phyloP scores from a whole-genome alignment of 1,140 invertebrate genomes.

The Neodiprion pinetum region DNA sequence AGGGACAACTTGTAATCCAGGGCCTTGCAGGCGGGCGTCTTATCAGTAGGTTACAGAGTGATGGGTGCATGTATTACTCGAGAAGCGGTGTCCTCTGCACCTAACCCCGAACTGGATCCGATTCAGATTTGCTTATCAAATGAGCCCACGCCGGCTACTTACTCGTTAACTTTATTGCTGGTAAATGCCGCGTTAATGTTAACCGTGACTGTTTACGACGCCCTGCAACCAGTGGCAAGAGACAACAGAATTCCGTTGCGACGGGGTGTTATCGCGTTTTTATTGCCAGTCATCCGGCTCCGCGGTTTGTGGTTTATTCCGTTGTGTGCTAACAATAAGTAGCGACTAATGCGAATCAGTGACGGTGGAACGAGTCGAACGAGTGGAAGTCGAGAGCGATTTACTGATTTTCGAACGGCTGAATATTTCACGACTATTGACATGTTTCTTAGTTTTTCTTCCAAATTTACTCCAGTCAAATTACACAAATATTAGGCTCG shows the following conservation, averaged over 20 bases:
- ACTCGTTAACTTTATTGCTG: not conserved
- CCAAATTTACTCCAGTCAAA: no score
- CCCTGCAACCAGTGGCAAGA: not conserved
- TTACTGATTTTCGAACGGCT: not conserved
- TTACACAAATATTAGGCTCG: no score
- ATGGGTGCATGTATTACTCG: not conserved
- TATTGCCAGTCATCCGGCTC: not conserved
- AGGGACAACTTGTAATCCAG: not conserved
- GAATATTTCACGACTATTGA: no score
- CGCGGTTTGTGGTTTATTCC: not conserved
- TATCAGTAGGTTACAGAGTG: constrained; percentile 6
- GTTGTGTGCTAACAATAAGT: not conserved
- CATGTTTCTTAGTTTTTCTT: no score
- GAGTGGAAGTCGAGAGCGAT: not conserved
- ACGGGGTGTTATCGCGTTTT: not conserved
- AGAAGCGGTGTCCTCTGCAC: not conserved
- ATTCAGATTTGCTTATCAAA: constrained; percentile 13
- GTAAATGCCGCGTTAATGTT: constrained; percentile 6
- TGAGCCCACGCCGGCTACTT: not conserved
- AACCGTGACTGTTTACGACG: constrained; percentile 1
- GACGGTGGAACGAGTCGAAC: not conserved
- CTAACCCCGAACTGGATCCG: not conserved
- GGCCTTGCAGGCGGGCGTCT: constrained; percentile 3
- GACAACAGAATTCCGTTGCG: not conserved
- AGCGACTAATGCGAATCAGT: not conserved